phyloP scores from a whole-genome alignment of 2,888 invertebrate species.

The Epinotia brunnichana region DNA sequence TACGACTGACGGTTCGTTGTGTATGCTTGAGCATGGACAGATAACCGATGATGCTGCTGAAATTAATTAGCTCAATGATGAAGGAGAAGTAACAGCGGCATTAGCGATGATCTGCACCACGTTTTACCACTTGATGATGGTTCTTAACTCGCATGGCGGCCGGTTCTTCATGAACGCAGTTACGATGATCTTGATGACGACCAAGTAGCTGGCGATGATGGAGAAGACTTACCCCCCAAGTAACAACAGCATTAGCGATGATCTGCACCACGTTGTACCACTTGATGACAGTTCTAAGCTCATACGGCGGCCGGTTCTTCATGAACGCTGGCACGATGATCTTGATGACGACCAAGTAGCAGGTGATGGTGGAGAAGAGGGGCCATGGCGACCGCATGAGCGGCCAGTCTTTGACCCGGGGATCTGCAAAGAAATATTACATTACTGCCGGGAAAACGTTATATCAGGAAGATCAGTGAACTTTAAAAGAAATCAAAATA shows the following conservation, averaged over 20 bases:
- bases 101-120: slow-evolving; percentile 90
- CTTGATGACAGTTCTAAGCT: slow-evolving; percentile 86
- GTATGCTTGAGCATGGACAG: too few relatives aligned
- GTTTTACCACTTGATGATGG: slow-evolving; percentile 89
- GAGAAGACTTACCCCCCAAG: slow-evolving; percentile 86
- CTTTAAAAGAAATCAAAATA: too few relatives aligned
- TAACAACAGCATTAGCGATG: slow-evolving; percentile 85
- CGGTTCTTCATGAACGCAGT: slow-evolving; percentile 88
- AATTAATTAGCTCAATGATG: too few relatives aligned
- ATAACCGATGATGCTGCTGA: too few relatives aligned
- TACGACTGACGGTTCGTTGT: too few relatives aligned
- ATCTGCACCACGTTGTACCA: slow-evolving; percentile 93
- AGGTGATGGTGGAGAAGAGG: slow-evolving; percentile 73
- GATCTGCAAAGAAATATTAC: slow-evolving; percentile 67
- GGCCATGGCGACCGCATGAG: slow-evolving; percentile 86
- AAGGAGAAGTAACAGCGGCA: slow-evolving; percentile 76
- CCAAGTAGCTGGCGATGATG: slow-evolving; percentile 74
- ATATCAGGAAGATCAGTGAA: too few relatives aligned
- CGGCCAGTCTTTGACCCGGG: slow-evolving; percentile 85
- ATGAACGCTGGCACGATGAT: slow-evolving; percentile 86
- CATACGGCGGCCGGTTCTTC: slow-evolving; percentile 86
- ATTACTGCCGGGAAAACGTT: neutral
- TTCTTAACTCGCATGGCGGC: slow-evolving; percentile 86
- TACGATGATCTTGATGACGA: slow-evolving; percentile 83
- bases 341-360: slow-evolving; percentile 84